Percentiles rank a stretch among this genome's conserved stretches.
Evolutionary conservation across 2,888 invertebrate species (phyloP).

Genomic region (Hypomecis atomaria): DNA sequence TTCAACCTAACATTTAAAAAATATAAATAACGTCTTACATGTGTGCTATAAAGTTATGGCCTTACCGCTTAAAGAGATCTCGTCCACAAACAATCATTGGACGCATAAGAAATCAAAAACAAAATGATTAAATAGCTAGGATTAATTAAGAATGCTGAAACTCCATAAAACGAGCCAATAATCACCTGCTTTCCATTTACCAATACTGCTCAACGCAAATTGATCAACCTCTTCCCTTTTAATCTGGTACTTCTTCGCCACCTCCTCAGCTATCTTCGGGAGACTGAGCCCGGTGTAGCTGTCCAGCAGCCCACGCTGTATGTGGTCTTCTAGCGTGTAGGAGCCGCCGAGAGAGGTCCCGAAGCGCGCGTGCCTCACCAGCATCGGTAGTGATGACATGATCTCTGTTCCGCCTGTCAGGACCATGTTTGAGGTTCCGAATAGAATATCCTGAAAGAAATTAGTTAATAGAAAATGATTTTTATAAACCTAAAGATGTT

Average conservation of each 20-base stretch:
- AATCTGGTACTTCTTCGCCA: conserved; percentile 90
- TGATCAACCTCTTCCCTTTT: conserved; percentile 91
- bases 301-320: conserved; percentile 84
- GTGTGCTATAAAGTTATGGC: too few species aligned
- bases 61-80: too few species aligned
- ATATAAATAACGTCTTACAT: too few species aligned
- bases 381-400: conserved; percentile 96
- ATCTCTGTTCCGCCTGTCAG: conserved; percentile 96
- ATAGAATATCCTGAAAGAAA: conserved; percentile 89
- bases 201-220: conserved; percentile 92
- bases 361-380: conserved; percentile 93
- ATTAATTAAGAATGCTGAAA: too few species aligned
- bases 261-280: conserved; percentile 95
- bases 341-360: conserved; percentile 92
- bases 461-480: neutral
- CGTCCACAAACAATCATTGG: too few species aligned
- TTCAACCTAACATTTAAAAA: too few species aligned
- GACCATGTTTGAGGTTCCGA: conserved; percentile 92
- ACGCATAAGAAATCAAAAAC: too few species aligned
- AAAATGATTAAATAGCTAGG: too few species aligned
- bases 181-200: conserved; percentile 90
- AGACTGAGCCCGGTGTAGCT: conserved; percentile 93
- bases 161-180: neutral
- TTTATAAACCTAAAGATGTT: neutral
- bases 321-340: conserved; percentile 90